phyloP scores from a whole-genome alignment of 2,797 vertebrate genomes.

The Scolopax bukidnonensis region DNA sequence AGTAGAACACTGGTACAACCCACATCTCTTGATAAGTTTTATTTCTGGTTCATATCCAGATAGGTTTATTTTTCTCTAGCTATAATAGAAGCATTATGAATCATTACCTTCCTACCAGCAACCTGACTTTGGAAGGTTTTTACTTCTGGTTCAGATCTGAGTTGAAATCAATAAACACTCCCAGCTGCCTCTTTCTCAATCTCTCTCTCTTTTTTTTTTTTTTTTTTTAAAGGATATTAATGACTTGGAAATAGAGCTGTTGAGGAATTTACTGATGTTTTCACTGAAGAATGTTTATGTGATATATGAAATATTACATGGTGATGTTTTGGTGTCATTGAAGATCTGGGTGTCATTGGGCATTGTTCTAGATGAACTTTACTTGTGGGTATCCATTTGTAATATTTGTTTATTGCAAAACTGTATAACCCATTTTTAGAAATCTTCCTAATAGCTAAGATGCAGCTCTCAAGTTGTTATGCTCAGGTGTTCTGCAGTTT shows the following conservation, averaged over 20 bases:
- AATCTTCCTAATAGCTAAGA: neutral
- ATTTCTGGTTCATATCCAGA: conserved; percentile 21
- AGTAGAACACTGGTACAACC: neutral
- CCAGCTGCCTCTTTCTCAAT: rapidly evolving
- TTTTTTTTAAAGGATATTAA: neutral
- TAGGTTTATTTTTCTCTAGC: neutral
- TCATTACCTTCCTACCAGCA: conserved; percentile 7
- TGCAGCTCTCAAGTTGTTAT: neutral
- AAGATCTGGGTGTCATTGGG: neutral
- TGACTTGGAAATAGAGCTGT: neutral
- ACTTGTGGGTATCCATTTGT: neutral
- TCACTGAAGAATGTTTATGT: neutral
- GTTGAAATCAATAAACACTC: neutral
- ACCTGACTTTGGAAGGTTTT: neutral
- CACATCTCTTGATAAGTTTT: neutral
- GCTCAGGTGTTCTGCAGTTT: neutral
- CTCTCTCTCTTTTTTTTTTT: rapidly evolving
- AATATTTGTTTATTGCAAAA: neutral
- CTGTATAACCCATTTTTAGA: neutral
- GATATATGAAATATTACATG: neutral
- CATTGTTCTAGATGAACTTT: neutral
- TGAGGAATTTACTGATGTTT: neutral
- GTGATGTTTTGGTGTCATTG: neutral
- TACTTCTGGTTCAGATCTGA: neutral
- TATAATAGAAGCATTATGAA: conserved; percentile 2